phyloP scores from a whole-genome alignment of 2,888 invertebrate species.

The Amiota mariae region DNA sequence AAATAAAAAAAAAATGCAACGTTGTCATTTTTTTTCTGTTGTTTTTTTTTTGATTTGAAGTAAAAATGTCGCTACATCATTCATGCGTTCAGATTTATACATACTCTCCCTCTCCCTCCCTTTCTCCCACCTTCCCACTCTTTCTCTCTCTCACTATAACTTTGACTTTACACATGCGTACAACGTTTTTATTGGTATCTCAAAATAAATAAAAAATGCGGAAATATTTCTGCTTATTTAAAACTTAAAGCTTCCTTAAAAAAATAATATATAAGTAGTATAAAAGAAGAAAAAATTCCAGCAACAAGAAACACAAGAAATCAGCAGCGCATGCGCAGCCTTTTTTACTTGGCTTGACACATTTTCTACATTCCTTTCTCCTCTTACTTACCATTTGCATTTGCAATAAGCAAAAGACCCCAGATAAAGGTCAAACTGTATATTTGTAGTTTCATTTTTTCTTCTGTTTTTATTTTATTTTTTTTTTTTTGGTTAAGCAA shows the following conservation, averaged over 20 bases:
- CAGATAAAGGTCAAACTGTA: slow-evolving; percentile 46
- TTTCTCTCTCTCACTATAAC: not conserved
- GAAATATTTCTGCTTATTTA: slow-evolving; percentile 21
- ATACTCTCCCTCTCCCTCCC: too few species aligned
- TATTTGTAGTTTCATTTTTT: not conserved
- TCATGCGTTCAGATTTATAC: not conserved
- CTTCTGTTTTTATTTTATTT: not conserved
- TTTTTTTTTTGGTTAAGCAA: not conserved
- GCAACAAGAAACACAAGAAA: not conserved
- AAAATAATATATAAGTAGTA: slow-evolving; percentile 14
- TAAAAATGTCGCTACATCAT: not conserved
- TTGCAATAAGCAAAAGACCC: slow-evolving; percentile 47
- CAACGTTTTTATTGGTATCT: not conserved
- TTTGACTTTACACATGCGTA: not conserved
- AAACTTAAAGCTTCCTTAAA: slow-evolving; percentile 16
- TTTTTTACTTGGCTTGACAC: not conserved
- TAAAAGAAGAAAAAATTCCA: not conserved
- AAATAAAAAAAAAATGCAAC: too few species aligned
- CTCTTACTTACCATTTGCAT: slow-evolving; percentile 35
- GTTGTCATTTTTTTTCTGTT: slow-evolving; percentile 14
- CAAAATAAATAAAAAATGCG: slow-evolving; percentile 27
- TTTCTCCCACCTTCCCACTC: not conserved
- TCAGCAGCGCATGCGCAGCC: not conserved
- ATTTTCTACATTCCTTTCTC: not conserved
- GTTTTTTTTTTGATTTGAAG: slow-evolving; percentile 5